Percentiles rank a stretch among this genome's conserved stretches.
Evolutionary conservation across 53 echinoderm and acorn worm genomes (phyloP).

Genomic region (Mesocentrotus franciscanus): DNA sequence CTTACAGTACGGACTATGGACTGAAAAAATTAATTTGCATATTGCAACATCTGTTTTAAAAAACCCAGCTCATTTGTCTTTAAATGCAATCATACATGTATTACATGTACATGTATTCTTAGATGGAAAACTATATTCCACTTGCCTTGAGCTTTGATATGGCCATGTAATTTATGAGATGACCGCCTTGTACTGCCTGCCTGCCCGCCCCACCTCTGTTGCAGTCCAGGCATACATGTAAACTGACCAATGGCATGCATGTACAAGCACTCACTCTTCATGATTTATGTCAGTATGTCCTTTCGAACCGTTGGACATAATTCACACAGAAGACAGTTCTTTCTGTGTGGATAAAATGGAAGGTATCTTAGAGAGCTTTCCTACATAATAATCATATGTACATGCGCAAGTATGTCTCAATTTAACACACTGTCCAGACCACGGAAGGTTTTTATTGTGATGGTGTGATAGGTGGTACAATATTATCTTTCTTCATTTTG

Average conservation of each 20-base stretch:
- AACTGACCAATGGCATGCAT: neutral
- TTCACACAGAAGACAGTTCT: neutral
- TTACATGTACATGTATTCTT: no score
- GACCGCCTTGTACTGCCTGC: no score
- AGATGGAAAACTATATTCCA: no score
- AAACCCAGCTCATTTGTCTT: no score
- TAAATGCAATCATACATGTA: no score
- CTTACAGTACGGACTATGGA: neutral
- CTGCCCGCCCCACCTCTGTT: no score
- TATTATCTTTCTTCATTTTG: neutral
- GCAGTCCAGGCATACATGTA: no score
- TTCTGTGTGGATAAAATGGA: neutral
- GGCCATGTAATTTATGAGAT: no score
- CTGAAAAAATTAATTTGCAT: neutral
- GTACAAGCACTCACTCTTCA: neutral
- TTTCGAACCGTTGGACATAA: neutral
- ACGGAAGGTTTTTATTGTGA: neutral
- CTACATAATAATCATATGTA: neutral
- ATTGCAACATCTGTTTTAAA: no score
- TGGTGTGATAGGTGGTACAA: neutral
- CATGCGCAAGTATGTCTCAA: no score
- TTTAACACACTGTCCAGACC: neutral
- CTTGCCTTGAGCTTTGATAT: no score
- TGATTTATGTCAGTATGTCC: slow-evolving; percentile 1
- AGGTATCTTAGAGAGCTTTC: neutral